phyloP scores from a whole-genome alignment of 2,113 vertebrate genomes.

The Phaetusa simplex region DNA sequence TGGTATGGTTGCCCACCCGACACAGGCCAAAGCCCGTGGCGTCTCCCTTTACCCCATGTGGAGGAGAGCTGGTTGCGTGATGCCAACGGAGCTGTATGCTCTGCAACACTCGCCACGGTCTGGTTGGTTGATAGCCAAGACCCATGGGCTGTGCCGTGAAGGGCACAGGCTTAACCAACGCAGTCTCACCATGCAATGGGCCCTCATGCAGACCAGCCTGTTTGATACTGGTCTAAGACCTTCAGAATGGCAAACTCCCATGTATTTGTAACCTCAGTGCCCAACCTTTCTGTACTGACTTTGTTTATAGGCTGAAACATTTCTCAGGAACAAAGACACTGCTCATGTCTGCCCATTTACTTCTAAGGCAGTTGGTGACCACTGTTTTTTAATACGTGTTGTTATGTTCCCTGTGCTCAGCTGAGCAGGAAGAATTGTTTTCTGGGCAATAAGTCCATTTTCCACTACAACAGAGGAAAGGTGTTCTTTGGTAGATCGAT shows the following conservation, averaged over 20 bases:
- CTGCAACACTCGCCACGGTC: background rate
- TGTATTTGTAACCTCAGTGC: background rate
- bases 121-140: background rate
- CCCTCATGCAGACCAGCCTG: background rate
- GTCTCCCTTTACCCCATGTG: background rate
- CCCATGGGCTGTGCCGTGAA: background rate
- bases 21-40: rapidly evolving
- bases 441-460: background rate
- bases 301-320: background rate
- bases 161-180: background rate
- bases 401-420: background rate
- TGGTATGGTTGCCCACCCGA: background rate
- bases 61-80: background rate
- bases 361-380: background rate
- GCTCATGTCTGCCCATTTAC: background rate
- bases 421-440: background rate
- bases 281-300: background rate
- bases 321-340: background rate
- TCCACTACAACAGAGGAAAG: background rate
- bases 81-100: background rate
- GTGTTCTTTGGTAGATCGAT: background rate
- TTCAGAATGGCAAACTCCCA: background rate
- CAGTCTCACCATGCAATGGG: background rate
- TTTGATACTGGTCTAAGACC: background rate
- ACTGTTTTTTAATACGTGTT: background rate